A percentile compares a stretch with the other conserved stretches of the same genome.
phyloP scores from a whole-genome alignment of 2,113 vertebrate species.

The Mesoclemmys tuberculata region DNA sequence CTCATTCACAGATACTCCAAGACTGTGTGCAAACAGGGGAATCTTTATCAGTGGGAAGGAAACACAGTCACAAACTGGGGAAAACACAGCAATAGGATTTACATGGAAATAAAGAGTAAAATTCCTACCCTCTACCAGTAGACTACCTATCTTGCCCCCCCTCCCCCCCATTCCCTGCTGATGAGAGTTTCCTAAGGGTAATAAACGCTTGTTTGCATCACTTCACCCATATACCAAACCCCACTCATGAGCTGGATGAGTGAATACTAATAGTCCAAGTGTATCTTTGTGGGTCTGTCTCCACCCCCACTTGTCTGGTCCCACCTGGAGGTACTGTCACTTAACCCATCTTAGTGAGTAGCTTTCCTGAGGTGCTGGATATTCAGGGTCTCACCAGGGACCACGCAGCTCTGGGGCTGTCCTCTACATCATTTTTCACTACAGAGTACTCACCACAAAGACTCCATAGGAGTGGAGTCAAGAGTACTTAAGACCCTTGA shows the following conservation, averaged over 20 bases:
- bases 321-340: neutral
- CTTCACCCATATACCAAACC: neutral
- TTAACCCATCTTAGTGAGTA: neutral
- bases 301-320: neutral
- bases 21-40: no score
- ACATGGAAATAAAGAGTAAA: no score
- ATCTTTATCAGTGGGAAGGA: no score
- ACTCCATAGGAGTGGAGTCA: neutral
- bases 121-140: no score
- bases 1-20: neutral
- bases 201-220: neutral
- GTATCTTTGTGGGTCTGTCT: neutral
- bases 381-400: neutral
- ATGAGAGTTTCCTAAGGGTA: neutral
- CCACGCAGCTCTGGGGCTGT: neutral
- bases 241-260: neutral
- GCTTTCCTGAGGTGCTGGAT: neutral
- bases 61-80: no score
- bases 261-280: neutral
- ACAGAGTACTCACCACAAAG: neutral
- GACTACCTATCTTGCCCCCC: no score
- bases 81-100: no score
- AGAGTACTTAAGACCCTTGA: neutral
- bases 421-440: neutral
- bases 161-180: neutral